These are phyloP conservation scores for Mechanitis messenoides DNA, from an alignment of 2,888 invertebrate species.

Conservation along the genomic window DNA sequence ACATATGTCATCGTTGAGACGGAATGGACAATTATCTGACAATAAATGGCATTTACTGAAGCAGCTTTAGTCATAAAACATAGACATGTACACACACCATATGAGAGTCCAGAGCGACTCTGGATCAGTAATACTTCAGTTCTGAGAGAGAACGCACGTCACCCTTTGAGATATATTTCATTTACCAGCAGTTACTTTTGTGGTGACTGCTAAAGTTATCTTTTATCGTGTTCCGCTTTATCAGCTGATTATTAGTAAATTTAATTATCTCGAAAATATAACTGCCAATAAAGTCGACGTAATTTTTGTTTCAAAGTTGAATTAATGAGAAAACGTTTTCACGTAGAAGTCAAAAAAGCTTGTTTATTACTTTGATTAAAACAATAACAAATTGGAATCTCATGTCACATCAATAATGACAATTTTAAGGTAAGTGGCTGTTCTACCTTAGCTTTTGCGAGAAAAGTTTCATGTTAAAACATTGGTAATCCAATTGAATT, in stretches of 20 bases:
- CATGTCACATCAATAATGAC: slow-evolving; percentile 8
- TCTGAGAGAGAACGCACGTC: slow-evolving; percentile 46
- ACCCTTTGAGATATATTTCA: no score
- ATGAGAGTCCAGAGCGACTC: slow-evolving; percentile 12
- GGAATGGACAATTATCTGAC: slow-evolving; percentile 40
- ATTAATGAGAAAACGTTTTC: slow-evolving; percentile 14
- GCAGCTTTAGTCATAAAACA: slow-evolving; percentile 21
- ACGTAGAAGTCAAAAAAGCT: not conserved
- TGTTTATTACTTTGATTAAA: not conserved
- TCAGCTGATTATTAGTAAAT: not conserved
- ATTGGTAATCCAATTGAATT: no score
- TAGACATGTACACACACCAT: slow-evolving; percentile 21
- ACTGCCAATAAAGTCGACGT: not conserved
- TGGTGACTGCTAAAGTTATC: slow-evolving; percentile 9
- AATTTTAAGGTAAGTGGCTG: slow-evolving; percentile 16
- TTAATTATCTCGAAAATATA: not conserved
- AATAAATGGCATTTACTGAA: slow-evolving; percentile 21
- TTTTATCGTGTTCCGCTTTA: slow-evolving; percentile 4
- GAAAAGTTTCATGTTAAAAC: no score
- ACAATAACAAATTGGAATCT: slow-evolving; percentile 9
- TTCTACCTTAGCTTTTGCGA: no score
- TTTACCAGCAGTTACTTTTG: slow-evolving; percentile 2
- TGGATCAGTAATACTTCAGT: slow-evolving; percentile 57
- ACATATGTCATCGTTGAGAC: slow-evolving; percentile 18
- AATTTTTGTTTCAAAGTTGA: slow-evolving; percentile 15